Evolutionary conservation across 2,797 vertebrate genomes (phyloP), one percentile per base, ranked within the genome.

Genomic region (Sebastes umbrosus): DNA sequence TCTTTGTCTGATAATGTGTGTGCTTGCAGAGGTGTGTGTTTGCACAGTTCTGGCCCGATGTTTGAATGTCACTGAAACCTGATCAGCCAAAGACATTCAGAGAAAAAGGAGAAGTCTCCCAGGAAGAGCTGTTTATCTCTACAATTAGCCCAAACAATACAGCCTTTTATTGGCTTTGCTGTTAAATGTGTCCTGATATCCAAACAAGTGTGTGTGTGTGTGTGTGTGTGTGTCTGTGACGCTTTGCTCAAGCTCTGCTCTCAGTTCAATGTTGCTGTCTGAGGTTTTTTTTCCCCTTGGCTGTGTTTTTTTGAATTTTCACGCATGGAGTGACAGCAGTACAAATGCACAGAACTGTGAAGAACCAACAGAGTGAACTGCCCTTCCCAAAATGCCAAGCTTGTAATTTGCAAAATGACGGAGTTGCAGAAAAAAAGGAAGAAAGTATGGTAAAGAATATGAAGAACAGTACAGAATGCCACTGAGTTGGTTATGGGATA

Each of bases 291-390:
- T 25, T 29, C 20, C 39, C 58, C 54, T 69, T 80, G 80, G 81
- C 77, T 73, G 57, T 77, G 69, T 66, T 85, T 71, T 63, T 69
- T 60, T 8, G 22, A 76, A 76, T 84, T 85, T 91, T 89, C 83
- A 93, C 22, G 77, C 89, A 84, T 86, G 87, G 77, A 75, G 52
- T 84, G 87, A 75, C 88, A 89, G 82, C 74, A 83, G 87, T 84
- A 89, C 85, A 92, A 90, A 94, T 89, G 74, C 90, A 93, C 68
- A 92, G 85, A 88, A 84, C 89, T 93, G 92, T 92, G 90, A 93
- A 92, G 84, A 92, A 86, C 85, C 84, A 86, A 80, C 83, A 73
- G 77, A 84, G 31, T 77, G 84, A 88, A 79, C 65, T 84, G 84
- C 80, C 89, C 84, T 84, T 79, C 84, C 84, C 80, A 82, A 92